Evolutionary conservation across 1,140 invertebrate species (phyloP).

Genomic region (Octopus sinensis): DNA sequence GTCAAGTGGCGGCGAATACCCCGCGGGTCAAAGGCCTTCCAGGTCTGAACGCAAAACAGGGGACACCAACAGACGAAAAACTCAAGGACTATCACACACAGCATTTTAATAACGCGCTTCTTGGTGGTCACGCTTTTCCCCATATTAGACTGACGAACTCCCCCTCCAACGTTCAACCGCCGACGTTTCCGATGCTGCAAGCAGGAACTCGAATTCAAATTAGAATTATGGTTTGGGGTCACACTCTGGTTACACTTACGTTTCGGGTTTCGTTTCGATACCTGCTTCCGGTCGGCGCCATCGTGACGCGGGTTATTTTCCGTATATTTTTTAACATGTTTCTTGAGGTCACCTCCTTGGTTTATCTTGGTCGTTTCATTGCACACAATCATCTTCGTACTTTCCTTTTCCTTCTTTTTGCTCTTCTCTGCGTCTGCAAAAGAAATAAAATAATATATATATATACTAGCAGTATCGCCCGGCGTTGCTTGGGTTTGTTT

Average conservation of each 20-base stretch:
- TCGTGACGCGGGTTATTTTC: too few species aligned
- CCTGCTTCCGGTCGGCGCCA: too few species aligned
- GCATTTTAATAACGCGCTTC: slow-evolving; percentile 82
- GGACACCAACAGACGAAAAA: slow-evolving; percentile 94
- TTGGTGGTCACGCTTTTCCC: slow-evolving; percentile 77
- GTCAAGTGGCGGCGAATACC: slow-evolving; percentile 59
- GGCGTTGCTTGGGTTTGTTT: too few species aligned
- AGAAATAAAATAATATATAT: not conserved
- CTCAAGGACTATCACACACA: slow-evolving; percentile 86
- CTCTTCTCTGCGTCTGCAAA: not conserved
- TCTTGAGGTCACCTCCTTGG: not conserved
- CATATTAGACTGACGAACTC: slow-evolving; percentile 64
- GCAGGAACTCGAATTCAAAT: not conserved
- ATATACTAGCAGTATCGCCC: too few species aligned
- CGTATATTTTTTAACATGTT: too few species aligned
- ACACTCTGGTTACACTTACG: not conserved
- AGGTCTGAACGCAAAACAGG: slow-evolving; percentile 79
- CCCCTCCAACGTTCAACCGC: not conserved
- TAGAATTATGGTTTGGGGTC: not conserved
- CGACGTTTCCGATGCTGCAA: not conserved
- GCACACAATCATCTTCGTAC: not conserved
- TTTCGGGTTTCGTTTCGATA: not conserved
- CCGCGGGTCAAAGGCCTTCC: slow-evolving; percentile 67
- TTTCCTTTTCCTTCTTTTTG: not conserved
- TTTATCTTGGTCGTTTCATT: not conserved